Percentiles rank a stretch among this genome's conserved stretches.
Evolutionary conservation across 2,888 invertebrate genomes (phyloP).

Genomic region (Seira musarum): DNA sequence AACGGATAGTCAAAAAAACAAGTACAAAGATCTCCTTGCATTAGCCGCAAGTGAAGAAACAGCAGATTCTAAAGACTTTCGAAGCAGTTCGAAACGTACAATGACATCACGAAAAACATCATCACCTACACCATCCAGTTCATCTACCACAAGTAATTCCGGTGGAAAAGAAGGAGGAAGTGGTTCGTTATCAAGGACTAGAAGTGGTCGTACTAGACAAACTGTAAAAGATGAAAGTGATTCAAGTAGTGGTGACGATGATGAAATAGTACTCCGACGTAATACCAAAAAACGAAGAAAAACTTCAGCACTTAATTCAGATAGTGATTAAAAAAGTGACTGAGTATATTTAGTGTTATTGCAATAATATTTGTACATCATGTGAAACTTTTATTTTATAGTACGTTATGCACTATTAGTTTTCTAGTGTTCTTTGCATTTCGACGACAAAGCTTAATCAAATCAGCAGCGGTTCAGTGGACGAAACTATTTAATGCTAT

Average conservation of each 20-base stretch:
- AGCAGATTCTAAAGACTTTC: slow-evolving; percentile 61
- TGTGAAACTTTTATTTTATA: not conserved
- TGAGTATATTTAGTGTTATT: not conserved
- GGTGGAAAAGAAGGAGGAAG: slow-evolving; percentile 36
- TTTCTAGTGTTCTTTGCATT: not conserved
- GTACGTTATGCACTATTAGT: not conserved
- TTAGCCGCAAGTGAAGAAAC: slow-evolving; percentile 90
- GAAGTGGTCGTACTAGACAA: slow-evolving; percentile 69
- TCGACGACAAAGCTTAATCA: not conserved
- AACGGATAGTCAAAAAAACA: slow-evolving; percentile 90
- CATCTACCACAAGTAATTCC: slow-evolving; percentile 32
- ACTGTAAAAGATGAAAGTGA: slow-evolving; percentile 69
- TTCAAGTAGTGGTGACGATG: slow-evolving; percentile 78
- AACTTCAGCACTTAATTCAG: slow-evolving; percentile 81
- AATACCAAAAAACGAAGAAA: slow-evolving; percentile 94
- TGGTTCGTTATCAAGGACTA: slow-evolving; percentile 56
- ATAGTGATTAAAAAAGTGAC: slow-evolving; percentile 82
- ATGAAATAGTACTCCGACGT: slow-evolving; percentile 88
- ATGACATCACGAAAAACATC: slow-evolving; percentile 53
- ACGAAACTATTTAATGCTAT: slow-evolving; percentile 3
- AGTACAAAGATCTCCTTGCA: slow-evolving; percentile 91
- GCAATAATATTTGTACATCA: slow-evolving; percentile 2
- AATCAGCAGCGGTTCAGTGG: not conserved
- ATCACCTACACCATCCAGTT: slow-evolving; percentile 42
- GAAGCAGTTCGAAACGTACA: slow-evolving; percentile 71